Base-by-base conservation (phyloP, 2,888 invertebrate genomes). In the Agonopterix heracliana region DNA sequence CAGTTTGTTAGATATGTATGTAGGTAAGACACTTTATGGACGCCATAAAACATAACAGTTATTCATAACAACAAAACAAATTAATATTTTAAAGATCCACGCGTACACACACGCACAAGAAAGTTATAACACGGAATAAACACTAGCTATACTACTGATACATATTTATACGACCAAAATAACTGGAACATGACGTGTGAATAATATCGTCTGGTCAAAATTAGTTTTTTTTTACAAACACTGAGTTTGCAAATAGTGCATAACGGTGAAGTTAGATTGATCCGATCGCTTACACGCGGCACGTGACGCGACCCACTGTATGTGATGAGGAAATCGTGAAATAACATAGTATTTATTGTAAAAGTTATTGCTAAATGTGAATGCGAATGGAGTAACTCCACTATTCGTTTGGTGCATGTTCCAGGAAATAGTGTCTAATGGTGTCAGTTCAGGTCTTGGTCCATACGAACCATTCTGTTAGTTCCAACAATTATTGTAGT, bases 91-190 rank as follows among this genome's bases (percentile, higher is more conserved):
- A 41, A 42, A 41, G 41, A 41, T 13, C 10, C 36, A 14, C 35
- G 41, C 41, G 35, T 13, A 17, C 2, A 43, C 35, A 43, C 47
- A n/a, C 38, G 44, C 47, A 45, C 35, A 44, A 45, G 35, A 46
- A 45, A 47, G 45, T 10, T 26, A 26, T 26, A 26, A 14, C 14
- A 14, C 14, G 14, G 14, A 14, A 14, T 14, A 14, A 14, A 14
- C 2, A 14, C 7, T 5, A 26, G 7, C 26, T 26, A 26, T 26
- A 7, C 26, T 26, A 26, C 26, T 26, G 38, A 35, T 49, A 41
- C 41, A 46, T 52, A 48, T 48, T 46, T 52, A 46, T 49, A 44
- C 46, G 45, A 45, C 45, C 40, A 49, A 35, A 47, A 47, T 36
- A 46, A 52, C 9, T 44, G 17, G 44, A 47, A 49, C 47, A 47